A percentile compares a stretch with the other conserved stretches of the same genome.
phyloP scores from a whole-genome alignment of 2,888 invertebrate species.

The Pyrocoelia pectoralis region DNA sequence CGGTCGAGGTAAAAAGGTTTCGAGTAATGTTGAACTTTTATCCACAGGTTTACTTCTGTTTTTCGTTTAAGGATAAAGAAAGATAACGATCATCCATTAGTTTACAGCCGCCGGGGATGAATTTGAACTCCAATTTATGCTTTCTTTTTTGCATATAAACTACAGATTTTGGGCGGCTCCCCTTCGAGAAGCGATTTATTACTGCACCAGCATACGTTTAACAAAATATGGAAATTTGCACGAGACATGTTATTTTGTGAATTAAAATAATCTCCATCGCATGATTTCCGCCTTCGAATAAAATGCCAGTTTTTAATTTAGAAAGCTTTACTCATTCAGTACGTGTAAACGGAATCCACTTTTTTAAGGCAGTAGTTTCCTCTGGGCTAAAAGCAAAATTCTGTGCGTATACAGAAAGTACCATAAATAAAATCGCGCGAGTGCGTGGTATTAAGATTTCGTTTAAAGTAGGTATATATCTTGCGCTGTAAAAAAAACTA shows the following conservation, averaged over 20 bases:
- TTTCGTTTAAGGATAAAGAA: conserved; percentile 34
- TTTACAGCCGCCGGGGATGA: conserved; percentile 40
- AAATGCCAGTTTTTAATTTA: not conserved
- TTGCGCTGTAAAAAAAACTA: too few relatives aligned
- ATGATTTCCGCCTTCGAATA: conserved; percentile 19
- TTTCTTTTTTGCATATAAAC: conserved; percentile 42
- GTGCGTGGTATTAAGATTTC: too few relatives aligned
- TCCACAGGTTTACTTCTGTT: conserved; percentile 37
- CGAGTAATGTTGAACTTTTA: conserved; percentile 31
- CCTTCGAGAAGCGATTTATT: conserved; percentile 36
- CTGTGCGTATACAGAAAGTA: too few relatives aligned
- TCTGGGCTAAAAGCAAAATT: too few relatives aligned
- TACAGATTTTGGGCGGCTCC: conserved; percentile 37
- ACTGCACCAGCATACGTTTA: conserved; percentile 35
- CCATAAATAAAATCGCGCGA: too few relatives aligned
- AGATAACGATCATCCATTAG: conserved; percentile 45
- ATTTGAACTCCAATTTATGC: conserved; percentile 43
- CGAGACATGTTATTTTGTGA: conserved; percentile 31
- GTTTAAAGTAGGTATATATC: too few relatives aligned
- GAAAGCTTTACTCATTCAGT: too few relatives aligned
- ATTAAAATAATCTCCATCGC: conserved; percentile 27
- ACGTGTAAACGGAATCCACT: too few relatives aligned
- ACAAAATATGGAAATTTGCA: conserved; percentile 37
- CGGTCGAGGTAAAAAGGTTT: conserved; percentile 29
- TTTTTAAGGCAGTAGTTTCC: too few relatives aligned